Base-by-base conservation (phyloP, 2,888 invertebrate genomes). In the Taenaris catops region DNA sequence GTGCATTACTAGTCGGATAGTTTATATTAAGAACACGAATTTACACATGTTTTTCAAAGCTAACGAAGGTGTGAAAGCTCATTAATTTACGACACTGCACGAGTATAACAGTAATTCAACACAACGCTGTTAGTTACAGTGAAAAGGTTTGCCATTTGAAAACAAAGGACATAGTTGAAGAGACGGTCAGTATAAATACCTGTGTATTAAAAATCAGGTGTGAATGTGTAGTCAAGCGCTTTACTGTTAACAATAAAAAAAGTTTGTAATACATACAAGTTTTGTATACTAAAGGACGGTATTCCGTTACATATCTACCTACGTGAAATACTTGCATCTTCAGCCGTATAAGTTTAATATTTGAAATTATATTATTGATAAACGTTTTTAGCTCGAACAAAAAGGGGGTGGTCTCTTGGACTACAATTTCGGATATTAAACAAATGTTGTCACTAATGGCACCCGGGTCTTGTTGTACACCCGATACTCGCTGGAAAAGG, bases 51-150 rank as follows among this genome's bases (percentile, higher is more conserved):
- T 17, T 8, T 26, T 10, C 9, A 18, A 11, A 10, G 4, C 10
- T 17, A 25, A n/a, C 16, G 16, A 27, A 27, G n/a, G 27, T 6
- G n/a, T 16, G 14, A 26, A 7, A 14, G 10, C 1, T 18, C 27
- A 10, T 16, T 10, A 10, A 18, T 10, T 27, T 10, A 4, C 27
- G 7, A 9, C 26, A 18, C 27, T 7, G 27, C 18, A n/a, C 16
- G n/a, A n/a, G n/a, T n/a, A n/a, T n/a, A 25, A 8, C 14, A 25
- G 25, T 8, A 27, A 27, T 27, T n/a, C 16, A 18, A 26, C 26
- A 26, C 26, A 17, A 26, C 26, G 9, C 17, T 26, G 26, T 26
- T 25, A 16, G 14, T 12, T 23, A 1, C 3, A n/a, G n/a, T n/a
- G 18, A 10, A 10, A 10, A 7, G 4, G 26, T 6, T 26, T 23